phyloP scores from a whole-genome alignment of 1,140 invertebrate genomes.

The Danaus plexippus region DNA sequence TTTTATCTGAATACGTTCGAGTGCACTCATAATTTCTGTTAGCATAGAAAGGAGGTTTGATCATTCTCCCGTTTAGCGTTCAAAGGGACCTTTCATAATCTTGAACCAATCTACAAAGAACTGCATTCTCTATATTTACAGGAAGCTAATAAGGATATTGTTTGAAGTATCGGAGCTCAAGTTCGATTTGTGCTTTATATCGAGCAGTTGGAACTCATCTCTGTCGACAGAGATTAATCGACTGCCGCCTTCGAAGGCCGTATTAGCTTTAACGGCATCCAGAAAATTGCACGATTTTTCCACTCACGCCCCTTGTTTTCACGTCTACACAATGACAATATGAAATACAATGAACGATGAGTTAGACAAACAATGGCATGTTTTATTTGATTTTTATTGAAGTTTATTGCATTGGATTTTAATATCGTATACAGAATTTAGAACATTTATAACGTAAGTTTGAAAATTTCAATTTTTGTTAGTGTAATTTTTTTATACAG shows the following conservation, averaged over 20 bases:
- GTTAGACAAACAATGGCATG: conserved; percentile 15
- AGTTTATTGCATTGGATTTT: no score
- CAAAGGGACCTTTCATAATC: conserved; percentile 36
- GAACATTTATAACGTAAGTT: no score
- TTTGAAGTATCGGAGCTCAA: conserved; percentile 38
- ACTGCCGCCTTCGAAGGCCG: conserved; percentile 46
- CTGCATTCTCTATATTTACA: conserved; percentile 20
- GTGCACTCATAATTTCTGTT: conserved; percentile 46
- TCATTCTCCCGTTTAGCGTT: conserved; percentile 32
- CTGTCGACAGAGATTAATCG: conserved; percentile 64
- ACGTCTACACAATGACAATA: conserved; percentile 49
- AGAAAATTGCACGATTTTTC: conserved; percentile 68
- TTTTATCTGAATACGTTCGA: conserved; percentile 44
- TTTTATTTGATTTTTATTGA: no score
- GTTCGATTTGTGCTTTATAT: conserved; percentile 51
- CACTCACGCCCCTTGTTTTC: conserved; percentile 51
- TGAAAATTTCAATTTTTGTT: no score
- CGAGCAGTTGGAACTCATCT: conserved; percentile 50
- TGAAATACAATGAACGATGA: conserved; percentile 31
- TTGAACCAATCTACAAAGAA: conserved; percentile 28
- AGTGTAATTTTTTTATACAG: no score
- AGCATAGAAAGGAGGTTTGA: conserved; percentile 37
- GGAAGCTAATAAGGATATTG: conserved; percentile 33
- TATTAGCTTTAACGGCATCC: conserved; percentile 66
- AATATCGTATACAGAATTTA: no score